phyloP scores from a whole-genome alignment of 2,113 vertebrate genomes.

The Etheostoma cragini region DNA sequence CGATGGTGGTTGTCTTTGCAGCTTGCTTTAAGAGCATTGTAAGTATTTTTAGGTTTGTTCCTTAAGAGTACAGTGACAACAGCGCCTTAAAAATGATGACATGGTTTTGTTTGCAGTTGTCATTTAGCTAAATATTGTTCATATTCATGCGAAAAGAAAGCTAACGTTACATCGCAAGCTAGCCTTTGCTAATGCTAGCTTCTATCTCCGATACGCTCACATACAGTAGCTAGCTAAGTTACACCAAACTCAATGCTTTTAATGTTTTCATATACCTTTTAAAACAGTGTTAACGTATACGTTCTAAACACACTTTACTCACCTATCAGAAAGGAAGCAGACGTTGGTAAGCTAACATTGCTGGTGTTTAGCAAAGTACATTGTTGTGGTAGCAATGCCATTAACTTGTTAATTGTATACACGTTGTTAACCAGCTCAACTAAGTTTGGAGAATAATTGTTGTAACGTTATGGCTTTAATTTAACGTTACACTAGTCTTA shows the following conservation, averaged over 20 bases:
- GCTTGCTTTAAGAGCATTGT: constrained; percentile 5
- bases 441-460: no score
- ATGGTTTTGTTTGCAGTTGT: neutral
- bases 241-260: neutral
- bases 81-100: accelerated
- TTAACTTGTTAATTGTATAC: no score
- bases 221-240: no score
- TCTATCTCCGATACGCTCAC: neutral
- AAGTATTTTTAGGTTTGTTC: neutral
- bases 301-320: no score
- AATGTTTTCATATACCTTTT: neutral
- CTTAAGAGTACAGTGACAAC: accelerated
- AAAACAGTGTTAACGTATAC: no score
- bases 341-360: no score
- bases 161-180: neutral
- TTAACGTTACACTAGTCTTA: no score
- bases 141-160: accelerated
- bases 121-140: accelerated
- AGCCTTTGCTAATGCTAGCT: constrained; percentile 30
- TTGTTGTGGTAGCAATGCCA: no score
- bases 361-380: no score
- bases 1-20: neutral
- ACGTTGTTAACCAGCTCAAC: no score
- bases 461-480: no score
- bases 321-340: neutral